Evolutionary conservation across 2,888 invertebrate genomes (phyloP).

Genomic region (Macrosoma leucophasiata): DNA sequence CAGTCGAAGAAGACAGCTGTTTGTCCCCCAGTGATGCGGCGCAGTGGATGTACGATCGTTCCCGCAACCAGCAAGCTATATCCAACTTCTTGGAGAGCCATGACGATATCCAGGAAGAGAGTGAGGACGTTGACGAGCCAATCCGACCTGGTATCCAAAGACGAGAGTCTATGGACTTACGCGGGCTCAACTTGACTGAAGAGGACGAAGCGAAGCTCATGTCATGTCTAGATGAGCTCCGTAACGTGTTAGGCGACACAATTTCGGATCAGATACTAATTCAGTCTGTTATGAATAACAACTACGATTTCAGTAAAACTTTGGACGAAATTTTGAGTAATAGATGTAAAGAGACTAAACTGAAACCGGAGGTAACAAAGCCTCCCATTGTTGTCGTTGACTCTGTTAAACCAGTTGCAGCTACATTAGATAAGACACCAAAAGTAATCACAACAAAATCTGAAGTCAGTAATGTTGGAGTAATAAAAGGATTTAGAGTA

Average conservation of each 20-base stretch:
- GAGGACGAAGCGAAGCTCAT: constrained; percentile 83
- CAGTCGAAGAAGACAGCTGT: constrained; percentile 94
- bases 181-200: constrained; percentile 74
- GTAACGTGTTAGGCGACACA: constrained; percentile 85
- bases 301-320: constrained; percentile 83
- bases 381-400: constrained; percentile 39
- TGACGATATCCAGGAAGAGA: constrained; percentile 82
- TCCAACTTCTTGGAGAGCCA: constrained; percentile 84
- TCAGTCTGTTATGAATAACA: constrained; percentile 81
- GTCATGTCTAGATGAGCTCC: constrained; percentile 89
- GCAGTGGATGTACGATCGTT: constrained; percentile 90
- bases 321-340: constrained; percentile 82
- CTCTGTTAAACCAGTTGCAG: constrained; percentile 41
- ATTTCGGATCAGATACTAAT: constrained; percentile 83
- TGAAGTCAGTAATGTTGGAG: constrained; percentile 53
- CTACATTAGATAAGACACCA: constrained; percentile 37
- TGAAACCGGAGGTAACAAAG: constrained; percentile 34
- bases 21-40: constrained; percentile 91
- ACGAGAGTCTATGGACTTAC: constrained; percentile 67
- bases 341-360: constrained; percentile 37
- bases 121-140: constrained; percentile 61
- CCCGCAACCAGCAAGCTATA: constrained; percentile 82
- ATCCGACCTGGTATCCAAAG: constrained; percentile 38
- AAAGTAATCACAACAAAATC: constrained; percentile 60
- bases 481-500: constrained; percentile 78